A percentile compares a stretch with the other conserved stretches of the same genome.
These are phyloP conservation scores for Oryctes rhinoceros DNA, from an alignment of 1,140 invertebrate species.

Conservation along the genomic window DNA sequence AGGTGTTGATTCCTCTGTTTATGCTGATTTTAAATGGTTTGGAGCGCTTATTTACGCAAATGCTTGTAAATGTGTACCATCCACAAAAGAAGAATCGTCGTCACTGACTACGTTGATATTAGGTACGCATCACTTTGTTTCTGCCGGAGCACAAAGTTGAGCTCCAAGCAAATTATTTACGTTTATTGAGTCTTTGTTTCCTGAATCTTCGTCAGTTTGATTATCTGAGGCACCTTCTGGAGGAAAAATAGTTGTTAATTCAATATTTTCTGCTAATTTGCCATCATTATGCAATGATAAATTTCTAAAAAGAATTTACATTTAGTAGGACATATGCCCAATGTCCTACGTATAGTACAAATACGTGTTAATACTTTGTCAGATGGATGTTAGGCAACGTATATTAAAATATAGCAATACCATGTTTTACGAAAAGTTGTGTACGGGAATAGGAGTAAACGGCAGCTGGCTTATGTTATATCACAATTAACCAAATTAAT, in stretches of 20 bases:
- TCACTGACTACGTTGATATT: neutral
- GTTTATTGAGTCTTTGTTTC: conserved; percentile 33
- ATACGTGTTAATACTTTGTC: neutral
- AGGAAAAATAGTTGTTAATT: conserved; percentile 34
- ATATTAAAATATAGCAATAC: too few relatives aligned
- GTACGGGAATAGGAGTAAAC: too few relatives aligned
- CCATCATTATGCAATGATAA: conserved; percentile 16
- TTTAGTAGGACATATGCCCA: neutral
- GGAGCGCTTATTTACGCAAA: neutral
- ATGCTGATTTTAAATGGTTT: neutral
- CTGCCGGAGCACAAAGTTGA: conserved; percentile 33
- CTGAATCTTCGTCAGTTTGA: conserved; percentile 42
- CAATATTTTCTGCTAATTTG: neutral
- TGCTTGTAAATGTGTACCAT: neutral
- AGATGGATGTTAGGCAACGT: too few relatives aligned
- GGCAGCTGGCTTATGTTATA: too few relatives aligned
- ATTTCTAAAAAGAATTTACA: conserved; percentile 24
- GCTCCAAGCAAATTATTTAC: conserved; percentile 42
- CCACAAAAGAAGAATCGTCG: conserved; percentile 13
- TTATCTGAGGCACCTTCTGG: conserved; percentile 19
- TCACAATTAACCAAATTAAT: too few relatives aligned
- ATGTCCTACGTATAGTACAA: neutral
- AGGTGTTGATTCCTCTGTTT: neutral
- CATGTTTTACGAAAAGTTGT: too few relatives aligned
- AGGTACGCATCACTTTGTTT: conserved; percentile 6